Evolutionary conservation across 2,888 invertebrate species (phyloP), one percentile per base, ranked within the genome.

Genomic region (Heteropelma amictum): DNA sequence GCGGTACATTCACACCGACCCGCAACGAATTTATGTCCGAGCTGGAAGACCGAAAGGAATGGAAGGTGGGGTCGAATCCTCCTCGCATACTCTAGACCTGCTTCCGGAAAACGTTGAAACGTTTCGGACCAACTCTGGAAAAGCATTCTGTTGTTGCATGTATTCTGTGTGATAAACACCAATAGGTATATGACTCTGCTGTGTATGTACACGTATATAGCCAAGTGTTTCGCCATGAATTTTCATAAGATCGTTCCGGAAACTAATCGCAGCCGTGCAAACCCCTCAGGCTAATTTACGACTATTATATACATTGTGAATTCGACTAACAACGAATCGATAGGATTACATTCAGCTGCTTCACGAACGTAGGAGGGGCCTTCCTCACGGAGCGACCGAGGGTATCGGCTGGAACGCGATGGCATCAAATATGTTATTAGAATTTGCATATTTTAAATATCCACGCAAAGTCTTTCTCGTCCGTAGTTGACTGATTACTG

Each of bases 201-300:
- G n/a, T 33, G 33, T n/a, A 33, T 19, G 19, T 58, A 51, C 28
- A 68, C 26, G 12, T 28, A 19, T 49, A 56, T 28, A 35, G 53
- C 47, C 71, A 80, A 82, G 68, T 82, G 79, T 83, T 83, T 84
- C 81, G 82, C 81, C 79, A 79, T 81, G 80, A 78, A 83, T 84
- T 87, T 85, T 84, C 85, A 82, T 83, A 83, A 84, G 85, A 77
- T 80, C 77, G 79, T 78, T 77, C 78, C 30, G 30, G 33, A 73
- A 73, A 73, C 61, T 68, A 73, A 73, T 73, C 68, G 72, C 49
- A 68, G 45, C 49, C 68, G 58, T 33, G 38, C 54, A 19, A 47
- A 56, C 38, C 67, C 53, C 61, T 67, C 35, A 65, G 47, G 47
- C 60, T 19, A 68, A 68, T 73, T 73, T 73, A 67, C 68, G 72